phyloP scores from a whole-genome alignment of 2,797 vertebrate species.

The Malurus splendens region DNA sequence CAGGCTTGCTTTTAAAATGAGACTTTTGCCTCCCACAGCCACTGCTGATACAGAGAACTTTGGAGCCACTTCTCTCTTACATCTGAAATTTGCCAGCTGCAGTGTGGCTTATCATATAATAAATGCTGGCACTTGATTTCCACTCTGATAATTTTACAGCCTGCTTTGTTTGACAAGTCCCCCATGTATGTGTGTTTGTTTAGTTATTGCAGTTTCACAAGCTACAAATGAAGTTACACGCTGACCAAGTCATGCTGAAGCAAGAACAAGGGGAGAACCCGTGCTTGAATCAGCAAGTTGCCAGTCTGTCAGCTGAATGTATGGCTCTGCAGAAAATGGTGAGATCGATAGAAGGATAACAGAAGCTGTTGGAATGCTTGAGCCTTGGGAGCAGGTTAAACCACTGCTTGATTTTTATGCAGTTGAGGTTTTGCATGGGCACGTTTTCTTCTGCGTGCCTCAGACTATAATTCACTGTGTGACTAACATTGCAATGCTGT shows the following conservation, averaged over 20 bases:
- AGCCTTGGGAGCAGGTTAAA: background rate
- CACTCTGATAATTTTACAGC: conserved; percentile 10
- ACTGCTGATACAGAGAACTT: background rate
- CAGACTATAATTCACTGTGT: background rate
- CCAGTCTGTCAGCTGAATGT: background rate
- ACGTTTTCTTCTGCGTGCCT: background rate
- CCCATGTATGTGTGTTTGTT: background rate
- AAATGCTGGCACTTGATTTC: conserved; percentile 11
- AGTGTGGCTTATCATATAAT: background rate
- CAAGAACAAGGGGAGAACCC: conserved; percentile 8
- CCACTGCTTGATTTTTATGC: background rate
- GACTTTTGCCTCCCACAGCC: background rate
- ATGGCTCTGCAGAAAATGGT: background rate
- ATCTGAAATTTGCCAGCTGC: background rate
- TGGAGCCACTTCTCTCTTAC: background rate
- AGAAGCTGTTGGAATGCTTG: background rate
- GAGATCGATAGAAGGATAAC: background rate
- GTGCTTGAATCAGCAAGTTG: background rate
- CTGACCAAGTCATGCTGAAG: background rate
- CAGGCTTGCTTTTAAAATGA: background rate
- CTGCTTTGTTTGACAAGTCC: conserved; percentile 9
- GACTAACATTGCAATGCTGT: background rate
- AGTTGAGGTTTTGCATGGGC: background rate
- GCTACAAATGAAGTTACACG: background rate
- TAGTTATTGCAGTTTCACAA: conserved; percentile 22